Base-by-base conservation (phyloP, 2,888 invertebrate genomes). In the Abrostola tripartita region DNA sequence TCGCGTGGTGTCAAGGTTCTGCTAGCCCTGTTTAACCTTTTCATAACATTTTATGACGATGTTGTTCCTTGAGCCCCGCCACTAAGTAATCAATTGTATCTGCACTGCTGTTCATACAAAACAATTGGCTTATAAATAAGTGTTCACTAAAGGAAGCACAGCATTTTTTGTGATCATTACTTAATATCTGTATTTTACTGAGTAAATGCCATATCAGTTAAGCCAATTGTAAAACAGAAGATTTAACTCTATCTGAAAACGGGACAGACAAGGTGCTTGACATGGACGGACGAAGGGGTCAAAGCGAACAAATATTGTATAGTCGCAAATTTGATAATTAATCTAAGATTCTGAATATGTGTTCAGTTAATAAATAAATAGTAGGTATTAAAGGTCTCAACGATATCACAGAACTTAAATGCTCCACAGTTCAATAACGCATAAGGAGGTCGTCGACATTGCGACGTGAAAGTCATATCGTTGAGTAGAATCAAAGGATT, bases 1-100 rank as follows among this genome's bases (percentile, higher is more conserved):
- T 73, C 72, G 74, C 71, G 81, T 81, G 79, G 81, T 85, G 89
- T 91, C 91, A 91, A 90, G 92, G 91, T 80, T 77, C 79, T 69
- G 69, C 70, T 76, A 81, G 78, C 73, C 82, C 82, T 86, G 85
- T 84, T 79, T 82, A 84, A 84, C 84, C 78, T 85, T 84, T 84
- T 81, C 81, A 82, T 79, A 78, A 78, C 76, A 66, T 81, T 82
- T 77, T 80, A 84, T 86, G 84, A 85, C 81, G 72, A 76, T 78
- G 71, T 71, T 75, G 76, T 78, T 82, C 82, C 80, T 70, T 71
- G 74, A 79, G 80, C 71, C 74, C 76, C 82, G 70, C n/a, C 5
- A 72, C 70, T 61, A 84, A 86, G 86, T 83, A 80, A 81, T 77
- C 84, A 86, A 88, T 88, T 87, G 85, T 82, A 83, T 84, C 76